Percentiles rank a stretch among this genome's conserved stretches.
These are phyloP conservation scores for Polyommatus iphigenia DNA, from an alignment of 2,888 invertebrate species.

Conservation along the genomic window DNA sequence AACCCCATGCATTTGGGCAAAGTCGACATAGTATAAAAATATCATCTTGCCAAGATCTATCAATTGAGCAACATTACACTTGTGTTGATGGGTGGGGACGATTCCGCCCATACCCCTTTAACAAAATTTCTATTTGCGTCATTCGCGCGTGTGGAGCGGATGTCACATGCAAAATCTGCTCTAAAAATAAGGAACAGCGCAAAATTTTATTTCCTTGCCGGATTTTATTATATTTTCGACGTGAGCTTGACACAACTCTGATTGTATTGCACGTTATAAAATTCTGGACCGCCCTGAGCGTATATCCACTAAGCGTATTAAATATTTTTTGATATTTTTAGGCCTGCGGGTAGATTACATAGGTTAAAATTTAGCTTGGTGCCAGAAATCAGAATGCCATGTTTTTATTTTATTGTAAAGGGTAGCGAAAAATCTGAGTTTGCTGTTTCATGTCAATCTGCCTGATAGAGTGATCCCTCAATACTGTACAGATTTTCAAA, in stretches of 20 bases:
- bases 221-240: conserved; percentile 63
- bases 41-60: too few species aligned
- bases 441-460: not conserved
- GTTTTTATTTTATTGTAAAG: not conserved
- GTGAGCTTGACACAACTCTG: conserved; percentile 58
- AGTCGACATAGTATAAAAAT: too few species aligned
- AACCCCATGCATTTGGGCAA: too few species aligned
- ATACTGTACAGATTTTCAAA: not conserved
- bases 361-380: conserved; percentile 14
- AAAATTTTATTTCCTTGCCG: conserved; percentile 55
- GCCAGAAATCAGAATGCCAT: not conserved
- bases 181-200: conserved; percentile 52
- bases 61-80: too few species aligned
- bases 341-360: conserved; percentile 10
- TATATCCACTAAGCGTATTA: conserved; percentile 21
- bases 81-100: too few species aligned
- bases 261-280: conserved; percentile 47
- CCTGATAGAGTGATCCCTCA: not conserved
- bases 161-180: conserved; percentile 20
- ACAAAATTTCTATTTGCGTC: conserved; percentile 2
- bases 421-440: not conserved
- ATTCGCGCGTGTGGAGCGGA: not conserved
- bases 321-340: conserved; percentile 24
- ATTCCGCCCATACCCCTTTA: too few species aligned
- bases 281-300: conserved; percentile 2